These are phyloP conservation scores for Chlamydotis undulata DNA, from an alignment of 2,113 vertebrate genomes.

Conservation along the genomic window DNA sequence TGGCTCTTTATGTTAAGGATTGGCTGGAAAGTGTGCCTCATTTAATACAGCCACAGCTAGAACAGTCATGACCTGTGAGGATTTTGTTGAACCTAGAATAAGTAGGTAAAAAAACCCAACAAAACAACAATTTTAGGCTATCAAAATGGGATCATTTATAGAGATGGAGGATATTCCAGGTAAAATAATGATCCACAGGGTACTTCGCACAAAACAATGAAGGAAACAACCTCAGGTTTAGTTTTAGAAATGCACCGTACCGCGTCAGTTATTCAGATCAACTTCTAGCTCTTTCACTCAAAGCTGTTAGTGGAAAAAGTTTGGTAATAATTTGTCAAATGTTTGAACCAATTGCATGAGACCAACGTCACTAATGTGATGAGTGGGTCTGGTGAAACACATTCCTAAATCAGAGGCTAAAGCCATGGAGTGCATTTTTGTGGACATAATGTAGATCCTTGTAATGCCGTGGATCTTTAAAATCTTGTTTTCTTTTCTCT, in stretches of 20 bases:
- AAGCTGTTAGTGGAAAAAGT: not conserved
- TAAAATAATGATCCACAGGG: not conserved
- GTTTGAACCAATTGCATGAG: not conserved
- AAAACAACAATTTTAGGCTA: not conserved
- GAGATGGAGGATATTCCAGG: not conserved
- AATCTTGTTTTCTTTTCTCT: not conserved
- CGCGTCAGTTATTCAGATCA: not conserved
- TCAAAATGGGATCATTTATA: not conserved
- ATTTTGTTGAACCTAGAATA: not conserved
- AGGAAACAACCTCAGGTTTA: not conserved
- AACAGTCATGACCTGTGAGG: not conserved
- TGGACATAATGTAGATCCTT: not conserved
- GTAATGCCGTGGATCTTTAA: not conserved
- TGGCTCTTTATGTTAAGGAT: not conserved
- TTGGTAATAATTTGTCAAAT: not conserved
- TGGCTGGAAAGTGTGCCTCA: not conserved
- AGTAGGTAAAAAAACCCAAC: rapidly evolving
- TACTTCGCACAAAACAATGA: not conserved
- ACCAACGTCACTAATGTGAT: not conserved
- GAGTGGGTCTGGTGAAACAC: not conserved
- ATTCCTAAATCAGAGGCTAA: not conserved
- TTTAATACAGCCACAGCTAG: not conserved
- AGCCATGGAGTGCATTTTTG: not conserved
- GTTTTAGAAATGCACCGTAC: not conserved
- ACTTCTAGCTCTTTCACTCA: not conserved